Evolutionary conservation across 2,797 vertebrate species (phyloP).

Genomic region (Lateolabrax maculatus): DNA sequence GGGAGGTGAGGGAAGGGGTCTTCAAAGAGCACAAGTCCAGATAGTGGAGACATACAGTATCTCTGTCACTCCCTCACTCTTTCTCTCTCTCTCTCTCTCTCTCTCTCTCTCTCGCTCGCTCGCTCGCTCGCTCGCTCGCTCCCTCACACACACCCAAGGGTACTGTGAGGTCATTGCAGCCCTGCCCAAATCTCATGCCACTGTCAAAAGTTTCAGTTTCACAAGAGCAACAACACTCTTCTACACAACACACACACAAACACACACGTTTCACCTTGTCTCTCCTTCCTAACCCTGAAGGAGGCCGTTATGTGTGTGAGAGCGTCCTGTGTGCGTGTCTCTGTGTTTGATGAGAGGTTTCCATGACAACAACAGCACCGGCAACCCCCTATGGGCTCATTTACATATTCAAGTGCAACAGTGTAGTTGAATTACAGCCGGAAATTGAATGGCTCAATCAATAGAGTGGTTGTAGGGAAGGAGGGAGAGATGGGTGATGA

Average conservation of each 20-base stretch:
- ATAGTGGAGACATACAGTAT: conserved; percentile 41
- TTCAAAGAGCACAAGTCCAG: conserved; percentile 56
- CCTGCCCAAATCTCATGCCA: conserved; percentile 49
- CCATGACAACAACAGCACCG: conserved; percentile 75
- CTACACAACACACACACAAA: conserved; percentile 26
- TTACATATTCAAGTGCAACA: conserved; percentile 85
- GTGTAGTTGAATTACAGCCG: conserved; percentile 80
- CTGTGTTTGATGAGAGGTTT: conserved; percentile 73
- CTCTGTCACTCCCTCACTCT: conserved; percentile 4
- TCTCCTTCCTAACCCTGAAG: conserved; percentile 68
- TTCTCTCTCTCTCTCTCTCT: background rate
- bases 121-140: background rate
- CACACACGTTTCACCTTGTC: conserved; percentile 68
- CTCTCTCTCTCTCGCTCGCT: background rate
- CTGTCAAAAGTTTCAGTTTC: conserved; percentile 65
- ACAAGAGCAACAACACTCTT: conserved; percentile 41
- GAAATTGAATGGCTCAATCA: conserved; percentile 84
- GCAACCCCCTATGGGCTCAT: conserved; percentile 78
- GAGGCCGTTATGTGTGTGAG: conserved; percentile 28
- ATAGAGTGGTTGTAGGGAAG: conserved; percentile 68
- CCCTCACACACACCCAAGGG: conserved; percentile 45
- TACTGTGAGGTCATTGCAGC: conserved; percentile 73
- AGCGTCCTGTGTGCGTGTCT: conserved; percentile 35
- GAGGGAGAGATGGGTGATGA: conserved; percentile 40
- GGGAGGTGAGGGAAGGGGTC: conserved; percentile 35